Conservation (phyloP, 2,888 invertebrate genomes). For the Lepidocyrtinus sp. region DNA sequence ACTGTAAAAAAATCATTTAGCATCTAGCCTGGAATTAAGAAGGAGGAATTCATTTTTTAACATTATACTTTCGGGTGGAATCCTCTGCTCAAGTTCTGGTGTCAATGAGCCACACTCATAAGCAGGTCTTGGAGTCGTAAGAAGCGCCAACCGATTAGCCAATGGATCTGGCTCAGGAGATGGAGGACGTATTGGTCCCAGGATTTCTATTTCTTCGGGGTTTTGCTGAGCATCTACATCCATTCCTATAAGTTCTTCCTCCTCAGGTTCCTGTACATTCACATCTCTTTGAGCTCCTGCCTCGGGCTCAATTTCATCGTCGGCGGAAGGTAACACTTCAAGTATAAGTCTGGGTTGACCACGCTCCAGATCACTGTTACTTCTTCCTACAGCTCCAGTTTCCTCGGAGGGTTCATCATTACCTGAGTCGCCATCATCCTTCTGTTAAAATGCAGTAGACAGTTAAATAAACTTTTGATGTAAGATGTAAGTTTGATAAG, state of each 20-base stretch:
- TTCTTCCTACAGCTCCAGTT: constrained; percentile 53
- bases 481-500: too few relatives aligned
- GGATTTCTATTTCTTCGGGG: not conserved
- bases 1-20: constrained; percentile 75
- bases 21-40: not conserved
- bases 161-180: constrained; percentile 42
- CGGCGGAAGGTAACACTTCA: constrained; percentile 25
- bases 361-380: constrained; percentile 66
- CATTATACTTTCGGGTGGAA: constrained; percentile 67
- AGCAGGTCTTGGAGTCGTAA: constrained; percentile 57
- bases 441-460: too few relatives aligned
- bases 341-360: constrained; percentile 65
- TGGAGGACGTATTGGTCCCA: not conserved
- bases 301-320: constrained; percentile 37
- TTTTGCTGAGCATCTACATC: not conserved
- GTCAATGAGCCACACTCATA: constrained; percentile 52
- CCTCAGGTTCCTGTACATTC: constrained; percentile 22
- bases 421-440: constrained; percentile 93
- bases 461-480: too few relatives aligned
- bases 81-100: constrained; percentile 56
- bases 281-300: constrained; percentile 21
- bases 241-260: not conserved
- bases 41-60: not conserved
- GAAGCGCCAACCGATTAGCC: constrained; percentile 56
- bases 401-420: constrained; percentile 91